Conservation (phyloP, 2,888 invertebrate species). For the Drosophila koepferae region DNA sequence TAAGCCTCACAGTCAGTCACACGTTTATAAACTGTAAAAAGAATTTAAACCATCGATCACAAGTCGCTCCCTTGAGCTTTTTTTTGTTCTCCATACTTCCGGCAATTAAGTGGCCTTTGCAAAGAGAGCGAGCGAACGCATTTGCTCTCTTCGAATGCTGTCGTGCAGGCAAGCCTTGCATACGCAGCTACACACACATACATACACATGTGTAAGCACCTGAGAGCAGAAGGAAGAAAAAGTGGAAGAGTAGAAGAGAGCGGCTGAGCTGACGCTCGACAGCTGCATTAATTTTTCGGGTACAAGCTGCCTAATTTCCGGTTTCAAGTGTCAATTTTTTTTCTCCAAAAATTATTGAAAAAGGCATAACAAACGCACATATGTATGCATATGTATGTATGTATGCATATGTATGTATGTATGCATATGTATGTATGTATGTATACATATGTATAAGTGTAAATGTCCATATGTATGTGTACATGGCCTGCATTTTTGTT, state of each 20-base stretch:
- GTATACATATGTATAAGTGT: background rate
- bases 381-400: background rate
- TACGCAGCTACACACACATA: background rate
- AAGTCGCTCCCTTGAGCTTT: conserved; percentile 28
- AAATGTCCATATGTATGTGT: conserved; percentile 10
- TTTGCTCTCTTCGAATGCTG: background rate
- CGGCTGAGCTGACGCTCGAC: conserved; percentile 41
- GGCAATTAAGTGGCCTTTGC: conserved; percentile 21
- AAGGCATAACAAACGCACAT: conserved; percentile 66
- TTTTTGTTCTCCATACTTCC: conserved; percentile 23
- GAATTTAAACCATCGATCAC: conserved; percentile 33
- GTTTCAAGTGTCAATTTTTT: conserved; percentile 73
- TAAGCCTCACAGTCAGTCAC: background rate
- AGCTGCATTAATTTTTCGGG: conserved; percentile 62
- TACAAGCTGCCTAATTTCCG: conserved; percentile 73
- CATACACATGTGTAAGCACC: conserved; percentile 6
- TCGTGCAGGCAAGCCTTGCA: conserved; percentile 9
- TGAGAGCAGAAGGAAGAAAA: conserved; percentile 31
- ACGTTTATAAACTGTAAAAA: conserved; percentile 23
- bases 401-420: background rate
- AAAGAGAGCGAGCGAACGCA: conserved; percentile 8
- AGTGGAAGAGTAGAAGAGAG: conserved; percentile 15
- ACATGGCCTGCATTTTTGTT: conserved; percentile 43
- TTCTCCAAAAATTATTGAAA: conserved; percentile 64
- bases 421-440: no score